These are phyloP conservation scores for Silurus asotus DNA, from an alignment of 2,113 vertebrate genomes.

Conservation along the genomic window DNA sequence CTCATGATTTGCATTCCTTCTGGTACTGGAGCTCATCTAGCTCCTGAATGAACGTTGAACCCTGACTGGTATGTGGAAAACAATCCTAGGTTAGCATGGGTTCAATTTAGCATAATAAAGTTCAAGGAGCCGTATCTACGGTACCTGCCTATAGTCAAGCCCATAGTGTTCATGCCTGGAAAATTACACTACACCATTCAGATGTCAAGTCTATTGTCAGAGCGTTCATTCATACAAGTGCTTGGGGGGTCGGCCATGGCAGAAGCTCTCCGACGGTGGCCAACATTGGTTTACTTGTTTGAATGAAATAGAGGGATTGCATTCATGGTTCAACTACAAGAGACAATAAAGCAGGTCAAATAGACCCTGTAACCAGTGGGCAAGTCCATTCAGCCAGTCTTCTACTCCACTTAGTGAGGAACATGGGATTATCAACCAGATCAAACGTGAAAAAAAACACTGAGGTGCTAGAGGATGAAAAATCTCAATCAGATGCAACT, in stretches of 20 bases:
- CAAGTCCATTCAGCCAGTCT: neutral
- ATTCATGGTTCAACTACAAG: neutral
- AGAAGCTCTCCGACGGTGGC: neutral
- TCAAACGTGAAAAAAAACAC: neutral
- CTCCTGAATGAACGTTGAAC: no score
- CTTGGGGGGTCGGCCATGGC: no score
- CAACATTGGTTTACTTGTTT: neutral
- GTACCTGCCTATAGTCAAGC: neutral
- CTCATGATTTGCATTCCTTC: no score
- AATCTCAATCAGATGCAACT: conserved; percentile 55
- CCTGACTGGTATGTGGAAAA: no score
- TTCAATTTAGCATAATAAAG: no score
- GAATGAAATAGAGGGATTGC: neutral
- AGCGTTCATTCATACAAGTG: no score
- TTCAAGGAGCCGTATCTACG: neutral
- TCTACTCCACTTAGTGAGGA: neutral
- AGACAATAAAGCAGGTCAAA: neutral
- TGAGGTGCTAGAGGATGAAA: conserved; percentile 10
- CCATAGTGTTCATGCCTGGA: neutral
- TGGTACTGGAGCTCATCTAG: no score
- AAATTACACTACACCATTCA: no score
- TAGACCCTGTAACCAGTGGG: neutral
- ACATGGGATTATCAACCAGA: neutral
- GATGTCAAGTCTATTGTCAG: no score
- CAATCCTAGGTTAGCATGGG: no score